Evolutionary conservation across 2,888 invertebrate genomes (phyloP), one percentile per base, ranked within the genome.

Genomic region (Cheilosia vernalis): DNA sequence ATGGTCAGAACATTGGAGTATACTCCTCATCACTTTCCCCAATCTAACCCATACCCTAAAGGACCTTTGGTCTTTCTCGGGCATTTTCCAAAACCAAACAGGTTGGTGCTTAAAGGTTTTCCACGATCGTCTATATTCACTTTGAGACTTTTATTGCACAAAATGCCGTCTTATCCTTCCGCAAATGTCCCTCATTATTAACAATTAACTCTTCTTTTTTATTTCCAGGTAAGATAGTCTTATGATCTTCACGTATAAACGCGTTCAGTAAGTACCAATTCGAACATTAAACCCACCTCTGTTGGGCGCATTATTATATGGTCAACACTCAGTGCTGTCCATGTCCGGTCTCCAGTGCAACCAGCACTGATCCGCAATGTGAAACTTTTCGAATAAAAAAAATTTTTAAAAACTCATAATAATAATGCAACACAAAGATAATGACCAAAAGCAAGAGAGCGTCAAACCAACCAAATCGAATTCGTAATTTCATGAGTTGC

Each of bases 391-490:
- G 9, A 55, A 33, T 13, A 42, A 37, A 19, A 60, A 9, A 58
- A 37, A 40, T 13, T 4, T 21, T 7, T 17, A 15, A 13, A 4
- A 19, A 49, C 17, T 2, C 49, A 55, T 49, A 56, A 49, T 63
- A 42, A 56, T 33, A 63, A 19, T 58, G 64, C 24, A 67, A 61
- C 42, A 58, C 53, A 63, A 49, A 67, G 58, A 70, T 69, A 82
- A 74, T 74, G 55, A 51, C 33, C 44, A 19, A 67, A 47, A 47
- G 30, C 30, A 30, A 2, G 51, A 17, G 17, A 60, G 67, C 58
- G 56, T 40, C 66, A 60, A 84, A 24, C 74, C 58, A 84, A 84
- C 67, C 80, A 80, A 80, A 76, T 74, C 80, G 74, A 76, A 80
- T 74, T 44, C 63, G 42, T 79, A 69, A 78, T 79, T 64, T 67